A percentile compares a stretch with the other conserved stretches of the same genome.
These are phyloP conservation scores for Sinopyrophorus schimmeli DNA, from an alignment of 2,888 invertebrate species.

Conservation along the genomic window DNA sequence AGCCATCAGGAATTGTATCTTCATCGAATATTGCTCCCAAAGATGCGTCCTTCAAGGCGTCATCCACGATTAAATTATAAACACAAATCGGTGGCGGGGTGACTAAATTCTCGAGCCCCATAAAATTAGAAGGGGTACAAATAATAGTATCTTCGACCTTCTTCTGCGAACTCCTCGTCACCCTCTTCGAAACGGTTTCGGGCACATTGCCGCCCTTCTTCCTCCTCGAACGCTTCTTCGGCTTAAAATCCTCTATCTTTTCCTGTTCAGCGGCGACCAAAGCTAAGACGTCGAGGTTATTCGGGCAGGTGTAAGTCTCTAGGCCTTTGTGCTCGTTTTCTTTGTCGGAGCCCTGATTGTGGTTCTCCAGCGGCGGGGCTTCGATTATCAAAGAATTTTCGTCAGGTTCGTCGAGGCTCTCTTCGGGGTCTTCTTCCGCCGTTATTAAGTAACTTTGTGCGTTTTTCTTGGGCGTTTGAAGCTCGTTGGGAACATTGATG, in stretches of 20 bases:
- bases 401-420: background rate
- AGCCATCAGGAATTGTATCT: slow-evolving; percentile 29
- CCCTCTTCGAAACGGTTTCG: slow-evolving; percentile 8
- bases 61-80: slow-evolving; percentile 17
- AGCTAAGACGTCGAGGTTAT: slow-evolving; percentile 15
- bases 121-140: slow-evolving; percentile 32
- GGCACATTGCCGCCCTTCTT: background rate
- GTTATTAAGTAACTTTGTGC: too few species aligned
- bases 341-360: too few species aligned
- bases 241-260: slow-evolving; percentile 13
- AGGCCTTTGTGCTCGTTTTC: too few species aligned
- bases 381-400: too few species aligned
- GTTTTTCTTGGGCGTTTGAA: too few species aligned
- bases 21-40: slow-evolving; percentile 30
- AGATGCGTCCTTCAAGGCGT: slow-evolving; percentile 1
- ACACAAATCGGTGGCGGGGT: slow-evolving; percentile 23
- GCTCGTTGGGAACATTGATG: too few species aligned
- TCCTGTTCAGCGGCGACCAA: slow-evolving; percentile 4
- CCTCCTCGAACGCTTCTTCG: background rate
- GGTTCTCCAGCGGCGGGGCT: too few species aligned
- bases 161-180: slow-evolving; percentile 16
- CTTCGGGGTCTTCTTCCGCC: slow-evolving; percentile 1
- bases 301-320: too few species aligned
- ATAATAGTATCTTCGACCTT: slow-evolving; percentile 10
- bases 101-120: slow-evolving; percentile 25